These are phyloP conservation scores for Acleris laterana DNA, from an alignment of 2,888 invertebrate genomes.

Conservation along the genomic window DNA sequence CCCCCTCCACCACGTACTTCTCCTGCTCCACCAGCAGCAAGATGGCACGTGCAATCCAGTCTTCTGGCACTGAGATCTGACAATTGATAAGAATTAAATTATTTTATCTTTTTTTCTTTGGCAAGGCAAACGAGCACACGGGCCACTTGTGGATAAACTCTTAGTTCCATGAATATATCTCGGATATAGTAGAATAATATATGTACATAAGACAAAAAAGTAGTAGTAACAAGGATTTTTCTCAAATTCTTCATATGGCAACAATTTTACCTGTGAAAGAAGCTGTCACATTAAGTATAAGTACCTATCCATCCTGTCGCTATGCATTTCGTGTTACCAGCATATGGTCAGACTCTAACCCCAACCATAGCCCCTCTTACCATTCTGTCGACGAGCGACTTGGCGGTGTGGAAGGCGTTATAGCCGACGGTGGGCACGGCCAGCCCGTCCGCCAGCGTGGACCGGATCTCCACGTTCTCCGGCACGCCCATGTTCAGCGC, in stretches of 20 bases:
- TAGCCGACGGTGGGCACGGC: conserved; percentile 95
- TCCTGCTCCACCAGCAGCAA: conserved; percentile 91
- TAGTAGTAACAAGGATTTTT: no score
- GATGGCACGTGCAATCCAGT: conserved; percentile 93
- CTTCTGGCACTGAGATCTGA: conserved; percentile 90
- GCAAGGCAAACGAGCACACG: no score
- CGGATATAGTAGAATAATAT: no score
- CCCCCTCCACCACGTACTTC: conserved; percentile 96
- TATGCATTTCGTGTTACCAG: no score
- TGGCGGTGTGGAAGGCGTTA: conserved; percentile 91
- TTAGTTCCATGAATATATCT: no score
- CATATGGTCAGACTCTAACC: no score
- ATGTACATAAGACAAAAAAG: no score
- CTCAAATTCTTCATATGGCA: no score
- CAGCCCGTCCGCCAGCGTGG: conserved; percentile 94
- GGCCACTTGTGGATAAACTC: no score
- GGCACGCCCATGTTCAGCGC: conserved; percentile 90
- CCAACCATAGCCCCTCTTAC: neutral
- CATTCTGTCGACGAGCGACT: conserved; percentile 90
- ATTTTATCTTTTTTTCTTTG: neutral
- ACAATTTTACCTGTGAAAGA: no score
- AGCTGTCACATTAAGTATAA: no score
- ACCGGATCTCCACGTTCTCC: conserved; percentile 86
- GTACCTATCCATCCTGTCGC: no score
- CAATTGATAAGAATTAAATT: neutral